Evolutionary conservation across 1,140 invertebrate genomes (phyloP).

Genomic region (Chionoecetes opilio): DNA sequence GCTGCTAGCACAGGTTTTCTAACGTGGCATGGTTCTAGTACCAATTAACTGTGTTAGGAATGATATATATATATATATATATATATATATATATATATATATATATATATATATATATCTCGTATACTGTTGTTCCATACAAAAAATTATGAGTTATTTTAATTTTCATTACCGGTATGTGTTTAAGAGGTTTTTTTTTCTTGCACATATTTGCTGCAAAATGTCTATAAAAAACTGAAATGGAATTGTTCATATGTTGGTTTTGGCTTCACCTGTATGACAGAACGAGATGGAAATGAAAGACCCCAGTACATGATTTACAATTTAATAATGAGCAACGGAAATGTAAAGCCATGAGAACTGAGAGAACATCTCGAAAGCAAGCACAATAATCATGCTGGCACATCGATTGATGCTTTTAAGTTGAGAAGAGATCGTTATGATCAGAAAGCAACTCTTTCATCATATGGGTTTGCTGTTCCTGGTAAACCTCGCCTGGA

Average conservation of each 20-base stretch:
- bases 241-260: conserved; percentile 58
- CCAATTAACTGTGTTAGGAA: too few species aligned
- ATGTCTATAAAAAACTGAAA: not conserved
- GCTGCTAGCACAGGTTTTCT: too few species aligned
- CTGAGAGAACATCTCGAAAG: conserved; percentile 65
- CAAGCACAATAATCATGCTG: conserved; percentile 63
- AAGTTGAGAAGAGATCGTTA: conserved; percentile 55
- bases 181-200: too few species aligned
- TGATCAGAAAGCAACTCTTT: conserved; percentile 66
- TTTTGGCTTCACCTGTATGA: conserved; percentile 61
- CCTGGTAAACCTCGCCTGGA: not conserved
- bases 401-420: conserved; percentile 49
- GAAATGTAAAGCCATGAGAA: conserved; percentile 67
- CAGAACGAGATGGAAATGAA: conserved; percentile 64
- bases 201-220: too few species aligned
- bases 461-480: conserved; percentile 42
- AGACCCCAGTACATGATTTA: conserved; percentile 60
- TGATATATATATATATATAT: too few species aligned
- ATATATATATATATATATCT: too few species aligned
- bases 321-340: conserved; percentile 67
- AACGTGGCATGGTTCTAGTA: too few species aligned
- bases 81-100: too few species aligned
- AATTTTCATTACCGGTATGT: too few species aligned
- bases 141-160: too few species aligned
- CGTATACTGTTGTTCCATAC: too few species aligned